Percentiles rank a stretch among this genome's conserved stretches.
Conservation (phyloP, 2,113 vertebrate genomes). For the Oncorhynchus nerka region DNA sequence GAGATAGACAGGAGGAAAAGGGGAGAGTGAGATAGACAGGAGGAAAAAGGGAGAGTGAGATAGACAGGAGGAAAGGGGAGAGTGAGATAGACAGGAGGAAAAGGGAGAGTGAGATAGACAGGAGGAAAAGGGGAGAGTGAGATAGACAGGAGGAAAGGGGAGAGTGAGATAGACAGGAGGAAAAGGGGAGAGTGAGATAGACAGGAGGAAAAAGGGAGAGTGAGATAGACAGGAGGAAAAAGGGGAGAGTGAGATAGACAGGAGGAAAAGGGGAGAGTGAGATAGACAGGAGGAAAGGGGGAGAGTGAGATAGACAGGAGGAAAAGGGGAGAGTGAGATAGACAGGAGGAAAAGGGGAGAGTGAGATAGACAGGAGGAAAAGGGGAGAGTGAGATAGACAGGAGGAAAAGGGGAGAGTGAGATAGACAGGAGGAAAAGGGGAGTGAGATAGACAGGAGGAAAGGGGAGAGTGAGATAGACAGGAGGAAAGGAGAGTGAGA, state of each 20-base stretch:
- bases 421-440: slow-evolving; percentile 19
- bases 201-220: neutral
- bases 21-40: slow-evolving; percentile 19
- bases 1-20: slow-evolving; percentile 22
- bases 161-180: neutral
- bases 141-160: slow-evolving; percentile 20
- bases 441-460: neutral
- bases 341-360: slow-evolving; percentile 3
- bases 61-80: neutral
- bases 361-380: too few relatives aligned
- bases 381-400: neutral
- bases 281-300: slow-evolving; percentile 18
- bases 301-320: slow-evolving; percentile 19
- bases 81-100: slow-evolving; percentile 30
- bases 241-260: neutral
- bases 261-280: neutral
- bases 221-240: slow-evolving; percentile 22
- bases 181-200: neutral
- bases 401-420: neutral
- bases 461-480: slow-evolving; percentile 21
- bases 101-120: neutral
- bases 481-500: slow-evolving; percentile 1
- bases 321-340: slow-evolving; percentile 17
- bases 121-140: neutral
- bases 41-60: neutral